phyloP scores from a whole-genome alignment of 1,140 invertebrate species.

The Drosophila pachea region DNA sequence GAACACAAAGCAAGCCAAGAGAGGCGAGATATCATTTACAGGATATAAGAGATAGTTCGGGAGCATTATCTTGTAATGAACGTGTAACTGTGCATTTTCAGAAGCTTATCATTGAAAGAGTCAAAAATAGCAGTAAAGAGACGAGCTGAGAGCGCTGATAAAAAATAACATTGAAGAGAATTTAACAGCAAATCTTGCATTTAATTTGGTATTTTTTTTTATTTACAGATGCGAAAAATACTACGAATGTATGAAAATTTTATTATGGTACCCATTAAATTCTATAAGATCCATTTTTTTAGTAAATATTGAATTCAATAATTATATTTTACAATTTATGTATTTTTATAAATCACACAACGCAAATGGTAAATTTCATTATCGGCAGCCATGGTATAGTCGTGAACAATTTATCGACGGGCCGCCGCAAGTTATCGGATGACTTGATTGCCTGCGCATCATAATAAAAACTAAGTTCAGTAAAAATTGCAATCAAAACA shows the following conservation, averaged over 20 bases:
- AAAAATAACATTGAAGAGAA: not conserved
- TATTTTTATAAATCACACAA: not conserved
- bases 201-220: slow-evolving; percentile 1
- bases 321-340: too few species aligned
- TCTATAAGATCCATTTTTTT: too few species aligned
- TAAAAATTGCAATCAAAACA: slow-evolving; percentile 10
- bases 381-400: not conserved
- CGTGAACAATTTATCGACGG: not conserved
- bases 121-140: not conserved
- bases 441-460: slow-evolving; percentile 12
- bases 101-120: not conserved
- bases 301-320: too few species aligned
- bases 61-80: not conserved
- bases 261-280: too few species aligned
- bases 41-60: slow-evolving; percentile 22
- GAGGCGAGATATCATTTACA: slow-evolving; percentile 1
- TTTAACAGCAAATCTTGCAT: not conserved
- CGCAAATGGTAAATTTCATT: not conserved
- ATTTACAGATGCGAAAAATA: not conserved
- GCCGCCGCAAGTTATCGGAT: slow-evolving; percentile 17
- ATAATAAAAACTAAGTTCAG: slow-evolving; percentile 6
- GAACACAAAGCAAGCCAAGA: not conserved
- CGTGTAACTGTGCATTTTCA: not conserved
- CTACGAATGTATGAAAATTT: too few species aligned
- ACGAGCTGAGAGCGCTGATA: not conserved